phyloP scores from a whole-genome alignment of 2,888 invertebrate species.

The Thera britannica region DNA sequence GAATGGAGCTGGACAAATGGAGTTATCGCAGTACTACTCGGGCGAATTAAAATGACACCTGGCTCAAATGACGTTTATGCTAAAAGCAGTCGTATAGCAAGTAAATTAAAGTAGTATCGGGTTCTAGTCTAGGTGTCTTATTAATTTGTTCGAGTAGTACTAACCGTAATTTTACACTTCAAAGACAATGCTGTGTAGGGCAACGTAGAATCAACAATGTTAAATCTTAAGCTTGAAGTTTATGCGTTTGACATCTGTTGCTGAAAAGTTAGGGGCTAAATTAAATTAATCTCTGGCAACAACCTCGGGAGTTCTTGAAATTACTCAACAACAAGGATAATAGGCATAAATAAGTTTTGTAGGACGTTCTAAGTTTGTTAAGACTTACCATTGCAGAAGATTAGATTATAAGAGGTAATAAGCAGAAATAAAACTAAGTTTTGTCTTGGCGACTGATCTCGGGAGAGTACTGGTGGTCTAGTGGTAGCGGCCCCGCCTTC shows the following conservation, averaged over 20 bases:
- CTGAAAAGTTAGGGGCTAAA: constrained; percentile 52
- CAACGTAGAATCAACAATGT: constrained; percentile 38
- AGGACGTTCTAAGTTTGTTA: constrained; percentile 21
- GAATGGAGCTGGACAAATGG: constrained; percentile 10
- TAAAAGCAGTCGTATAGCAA: no score
- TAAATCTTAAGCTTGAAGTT: constrained; percentile 41
- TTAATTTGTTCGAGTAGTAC: not conserved
- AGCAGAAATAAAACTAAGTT: not conserved
- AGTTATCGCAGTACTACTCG: constrained; percentile 3
- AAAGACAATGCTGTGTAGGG: constrained; percentile 15
- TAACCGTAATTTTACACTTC: constrained; percentile 19
- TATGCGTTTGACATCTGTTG: constrained; percentile 50
- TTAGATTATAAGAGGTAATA: constrained; percentile 12
- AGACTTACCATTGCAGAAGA: constrained; percentile 5
- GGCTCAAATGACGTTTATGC: no score
- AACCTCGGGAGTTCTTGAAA: constrained; percentile 41
- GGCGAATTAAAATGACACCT: no score
- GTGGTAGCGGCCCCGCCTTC: no score
- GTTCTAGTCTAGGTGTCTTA: no score
- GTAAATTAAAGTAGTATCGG: no score
- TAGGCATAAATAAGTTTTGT: constrained; percentile 40
- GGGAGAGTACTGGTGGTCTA: no score
- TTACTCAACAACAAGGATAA: constrained; percentile 43
- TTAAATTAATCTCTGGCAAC: constrained; percentile 49
- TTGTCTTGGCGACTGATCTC: no score